A percentile compares a stretch with the other conserved stretches of the same genome.
These are phyloP conservation scores for Leptestheria dahalacensis DNA, from an alignment of 1,140 invertebrate species.

Conservation along the genomic window DNA sequence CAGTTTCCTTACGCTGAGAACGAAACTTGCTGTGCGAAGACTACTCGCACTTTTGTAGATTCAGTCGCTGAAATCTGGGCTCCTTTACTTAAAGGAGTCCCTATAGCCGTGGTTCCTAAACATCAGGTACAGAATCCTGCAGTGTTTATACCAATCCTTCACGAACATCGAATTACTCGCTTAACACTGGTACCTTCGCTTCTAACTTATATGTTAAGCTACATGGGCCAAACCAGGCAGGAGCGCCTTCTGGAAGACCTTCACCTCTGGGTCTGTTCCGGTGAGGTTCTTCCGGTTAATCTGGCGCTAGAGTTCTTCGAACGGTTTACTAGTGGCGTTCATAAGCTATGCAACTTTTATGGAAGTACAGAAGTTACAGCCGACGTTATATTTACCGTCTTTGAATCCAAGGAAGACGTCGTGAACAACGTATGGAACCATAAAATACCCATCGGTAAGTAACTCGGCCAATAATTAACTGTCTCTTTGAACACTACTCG, in stretches of 20 bases:
- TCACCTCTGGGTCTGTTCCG: slow-evolving; percentile 65
- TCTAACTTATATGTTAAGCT: slow-evolving; percentile 56
- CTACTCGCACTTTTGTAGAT: slow-evolving; percentile 74
- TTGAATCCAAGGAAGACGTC: slow-evolving; percentile 37
- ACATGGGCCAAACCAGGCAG: slow-evolving; percentile 27
- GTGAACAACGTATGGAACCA: slow-evolving; percentile 32
- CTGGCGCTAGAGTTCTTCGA: slow-evolving; percentile 55
- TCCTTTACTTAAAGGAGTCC: slow-evolving; percentile 47
- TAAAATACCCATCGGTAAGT: slow-evolving; percentile 63
- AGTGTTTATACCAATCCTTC: slow-evolving; percentile 44
- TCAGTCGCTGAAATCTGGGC: slow-evolving; percentile 73
- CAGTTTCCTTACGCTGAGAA: slow-evolving; percentile 47
- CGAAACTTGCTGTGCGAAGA: slow-evolving; percentile 70
- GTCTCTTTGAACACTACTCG: slow-evolving; percentile 1
- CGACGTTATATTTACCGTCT: slow-evolving; percentile 52
- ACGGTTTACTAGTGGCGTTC: slow-evolving; percentile 42
- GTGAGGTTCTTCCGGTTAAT: slow-evolving; percentile 50
- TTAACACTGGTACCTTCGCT: slow-evolving; percentile 69
- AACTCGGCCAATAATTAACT: background rate
- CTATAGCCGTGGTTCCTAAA: slow-evolving; percentile 54
- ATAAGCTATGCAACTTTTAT: slow-evolving; percentile 69
- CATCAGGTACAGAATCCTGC: slow-evolving; percentile 55
- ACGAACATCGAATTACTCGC: slow-evolving; percentile 55
- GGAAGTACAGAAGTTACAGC: slow-evolving; percentile 78
- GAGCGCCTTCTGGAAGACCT: slow-evolving; percentile 33